Percentiles rank a stretch among this genome's conserved stretches.
Evolutionary conservation across 2,113 vertebrate species (phyloP).

Genomic region (Tachuris rubrigastra): DNA sequence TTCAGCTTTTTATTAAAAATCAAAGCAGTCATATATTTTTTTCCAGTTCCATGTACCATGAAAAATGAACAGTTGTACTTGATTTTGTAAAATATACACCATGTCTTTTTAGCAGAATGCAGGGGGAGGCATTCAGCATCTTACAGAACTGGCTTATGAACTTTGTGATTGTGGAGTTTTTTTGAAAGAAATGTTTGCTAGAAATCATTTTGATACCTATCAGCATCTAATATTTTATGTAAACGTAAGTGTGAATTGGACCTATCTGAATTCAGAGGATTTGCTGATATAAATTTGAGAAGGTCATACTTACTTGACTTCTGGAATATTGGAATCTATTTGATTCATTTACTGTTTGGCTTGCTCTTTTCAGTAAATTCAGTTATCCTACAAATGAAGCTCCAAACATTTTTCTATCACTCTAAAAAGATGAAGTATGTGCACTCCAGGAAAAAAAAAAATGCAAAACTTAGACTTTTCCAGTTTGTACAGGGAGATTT

Average conservation of each 20-base stretch:
- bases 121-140: background rate
- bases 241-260: background rate
- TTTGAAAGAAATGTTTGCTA: background rate
- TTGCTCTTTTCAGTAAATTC: background rate
- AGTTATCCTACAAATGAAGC: background rate
- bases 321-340: background rate
- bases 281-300: background rate
- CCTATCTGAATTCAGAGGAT: background rate
- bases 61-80: background rate
- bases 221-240: background rate
- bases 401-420: background rate
- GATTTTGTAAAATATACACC: background rate
- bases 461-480: background rate
- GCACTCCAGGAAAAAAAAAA: rapidly evolving
- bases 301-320: background rate
- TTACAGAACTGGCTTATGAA: background rate
- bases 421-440: background rate
- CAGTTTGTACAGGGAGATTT: background rate
- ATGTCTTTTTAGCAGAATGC: background rate
- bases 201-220: background rate
- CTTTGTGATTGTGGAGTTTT: background rate
- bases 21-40: background rate
- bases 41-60: background rate
- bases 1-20: conserved; percentile 1
- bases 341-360: background rate